A percentile compares a stretch with the other conserved stretches of the same genome.
Conservation (phyloP, 2,797 vertebrate genomes). For the Gymnoscopelus braueri region DNA sequence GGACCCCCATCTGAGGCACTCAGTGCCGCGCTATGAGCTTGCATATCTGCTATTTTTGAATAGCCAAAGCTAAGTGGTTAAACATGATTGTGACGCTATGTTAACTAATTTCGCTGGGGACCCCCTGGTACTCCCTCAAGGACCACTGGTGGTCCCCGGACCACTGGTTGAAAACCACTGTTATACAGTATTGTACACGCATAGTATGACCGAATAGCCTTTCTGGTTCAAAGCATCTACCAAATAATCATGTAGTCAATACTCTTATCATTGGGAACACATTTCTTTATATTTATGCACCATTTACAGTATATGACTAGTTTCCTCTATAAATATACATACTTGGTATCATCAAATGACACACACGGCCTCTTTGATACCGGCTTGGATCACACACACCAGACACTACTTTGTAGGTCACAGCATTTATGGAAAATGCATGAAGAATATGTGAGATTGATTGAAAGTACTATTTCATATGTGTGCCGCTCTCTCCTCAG, state of each 20-base stretch:
- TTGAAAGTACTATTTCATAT: neutral
- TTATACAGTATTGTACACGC: too few species aligned
- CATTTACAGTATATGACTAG: too few species aligned
- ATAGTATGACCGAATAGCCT: neutral
- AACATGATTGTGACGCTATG: too few species aligned
- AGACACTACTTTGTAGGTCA: neutral
- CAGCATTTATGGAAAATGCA: neutral
- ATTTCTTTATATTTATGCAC: too few species aligned
- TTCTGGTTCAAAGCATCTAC: neutral
- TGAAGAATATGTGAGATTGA: slow-evolving; percentile 3
- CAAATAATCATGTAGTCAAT: neutral
- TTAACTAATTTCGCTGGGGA: too few species aligned
- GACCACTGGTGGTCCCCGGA: too few species aligned
- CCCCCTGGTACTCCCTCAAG: too few species aligned
- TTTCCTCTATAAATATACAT: neutral
- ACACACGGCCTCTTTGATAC: neutral
- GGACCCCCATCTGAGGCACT: too few species aligned
- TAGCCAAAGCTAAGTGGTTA: too few species aligned
- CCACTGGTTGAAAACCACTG: too few species aligned
- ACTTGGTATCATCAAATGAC: neutral
- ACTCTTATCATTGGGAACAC: neutral
- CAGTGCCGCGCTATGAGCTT: too few species aligned
- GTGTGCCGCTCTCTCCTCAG: neutral
- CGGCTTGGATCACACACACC: neutral
- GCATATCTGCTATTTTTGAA: too few species aligned